Conservation (phyloP, 2,888 invertebrate genomes). For the Drosophila monieri region DNA sequence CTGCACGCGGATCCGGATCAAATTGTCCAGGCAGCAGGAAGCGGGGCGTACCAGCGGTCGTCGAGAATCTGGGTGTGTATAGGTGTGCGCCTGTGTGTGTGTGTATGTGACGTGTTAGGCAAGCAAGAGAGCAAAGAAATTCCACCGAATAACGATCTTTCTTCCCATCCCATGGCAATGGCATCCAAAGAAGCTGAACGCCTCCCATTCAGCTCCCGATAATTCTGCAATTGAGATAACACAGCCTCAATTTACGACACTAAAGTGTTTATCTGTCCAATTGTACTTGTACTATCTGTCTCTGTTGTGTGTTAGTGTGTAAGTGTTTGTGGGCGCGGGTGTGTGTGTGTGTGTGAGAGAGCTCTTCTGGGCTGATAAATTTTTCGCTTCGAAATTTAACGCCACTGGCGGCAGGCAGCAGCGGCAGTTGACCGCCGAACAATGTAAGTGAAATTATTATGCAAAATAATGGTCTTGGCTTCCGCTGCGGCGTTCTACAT, state of each 20-base stretch:
- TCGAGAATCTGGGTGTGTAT: constrained; percentile 78
- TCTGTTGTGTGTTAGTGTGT: constrained; percentile 9
- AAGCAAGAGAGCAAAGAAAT: constrained; percentile 40
- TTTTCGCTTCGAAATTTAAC: constrained; percentile 28
- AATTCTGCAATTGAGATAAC: constrained; percentile 61
- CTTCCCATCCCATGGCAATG: neutral
- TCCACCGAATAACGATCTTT: constrained; percentile 27
- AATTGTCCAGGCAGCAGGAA: constrained; percentile 30
- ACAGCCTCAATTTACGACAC: constrained; percentile 72
- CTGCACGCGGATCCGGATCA: constrained; percentile 43
- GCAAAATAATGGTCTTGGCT: constrained; percentile 77
- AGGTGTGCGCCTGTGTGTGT: constrained; percentile 38
- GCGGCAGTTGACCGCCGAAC: constrained; percentile 41
- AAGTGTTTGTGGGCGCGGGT: constrained; percentile 7
- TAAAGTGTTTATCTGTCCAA: constrained; percentile 67
- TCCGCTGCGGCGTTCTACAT: constrained; percentile 67
- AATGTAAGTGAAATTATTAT: constrained; percentile 78
- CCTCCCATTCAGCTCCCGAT: constrained; percentile 11
- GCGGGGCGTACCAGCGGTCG: constrained; percentile 67
- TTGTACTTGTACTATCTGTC: constrained; percentile 59
- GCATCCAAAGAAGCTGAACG: neutral
- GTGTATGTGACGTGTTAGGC: constrained; percentile 80
- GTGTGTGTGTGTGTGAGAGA: constrained; percentile 37
- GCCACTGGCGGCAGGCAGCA: constrained; percentile 5
- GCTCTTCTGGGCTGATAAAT: constrained; percentile 60